These are phyloP conservation scores for Chondrosia reniformis DNA, from an alignment of 37 sponge, comb jelly and placozoan species.

Conservation along the genomic window DNA sequence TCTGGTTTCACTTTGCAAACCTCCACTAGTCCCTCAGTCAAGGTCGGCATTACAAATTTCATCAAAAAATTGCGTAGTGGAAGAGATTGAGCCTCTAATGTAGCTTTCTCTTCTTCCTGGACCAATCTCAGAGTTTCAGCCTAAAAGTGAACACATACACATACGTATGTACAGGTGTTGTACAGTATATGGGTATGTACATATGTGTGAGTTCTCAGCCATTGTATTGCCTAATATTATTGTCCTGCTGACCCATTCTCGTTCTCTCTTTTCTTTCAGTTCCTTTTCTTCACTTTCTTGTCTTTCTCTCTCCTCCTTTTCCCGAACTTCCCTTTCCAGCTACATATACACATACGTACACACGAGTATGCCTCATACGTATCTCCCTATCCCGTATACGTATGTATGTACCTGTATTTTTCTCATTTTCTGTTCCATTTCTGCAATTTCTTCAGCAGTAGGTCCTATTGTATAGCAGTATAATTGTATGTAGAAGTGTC, in stretches of 20 bases:
- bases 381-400: no score
- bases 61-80: slow-evolving; percentile 88
- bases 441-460: no score
- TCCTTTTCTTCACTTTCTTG: slow-evolving; percentile 64
- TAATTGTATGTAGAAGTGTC: neutral
- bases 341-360: neutral
- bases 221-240: neutral
- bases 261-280: slow-evolving; percentile 54
- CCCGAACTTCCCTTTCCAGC: slow-evolving; percentile 37
- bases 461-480: no score
- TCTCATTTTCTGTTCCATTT: no score
- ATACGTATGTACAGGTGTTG: neutral
- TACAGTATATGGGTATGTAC: neutral
- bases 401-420: no score
- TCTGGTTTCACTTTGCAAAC: slow-evolving; percentile 86
- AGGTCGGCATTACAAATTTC: slow-evolving; percentile 91
- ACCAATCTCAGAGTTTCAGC: slow-evolving; percentile 44
- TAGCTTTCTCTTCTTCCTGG: slow-evolving; percentile 75
- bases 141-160: slow-evolving; percentile 12
- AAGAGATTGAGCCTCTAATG: slow-evolving; percentile 69
- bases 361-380: neutral
- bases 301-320: slow-evolving; percentile 52
- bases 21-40: slow-evolving; percentile 82
- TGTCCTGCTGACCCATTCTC: slow-evolving; percentile 70
- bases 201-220: neutral